Conservation (phyloP, 2,797 vertebrate genomes). For the Mormyrops boulengeri region DNA sequence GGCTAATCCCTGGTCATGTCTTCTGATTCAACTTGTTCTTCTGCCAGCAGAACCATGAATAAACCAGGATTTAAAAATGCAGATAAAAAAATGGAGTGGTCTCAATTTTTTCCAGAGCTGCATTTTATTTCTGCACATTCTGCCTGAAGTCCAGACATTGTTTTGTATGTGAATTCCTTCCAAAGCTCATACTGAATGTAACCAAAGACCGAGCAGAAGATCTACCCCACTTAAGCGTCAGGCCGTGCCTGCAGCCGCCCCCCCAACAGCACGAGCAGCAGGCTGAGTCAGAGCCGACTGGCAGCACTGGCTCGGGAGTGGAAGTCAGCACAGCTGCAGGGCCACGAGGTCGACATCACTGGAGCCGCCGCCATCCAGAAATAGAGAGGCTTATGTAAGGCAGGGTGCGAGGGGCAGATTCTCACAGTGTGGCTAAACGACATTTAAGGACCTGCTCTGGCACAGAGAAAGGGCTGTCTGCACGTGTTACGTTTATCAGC, state of each 20-base stretch:
- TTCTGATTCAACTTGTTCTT: not conserved
- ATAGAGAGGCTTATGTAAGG: not conserved
- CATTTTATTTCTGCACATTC: not conserved
- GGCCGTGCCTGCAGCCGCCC: not conserved
- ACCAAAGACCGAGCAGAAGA: not conserved
- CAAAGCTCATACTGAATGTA: not conserved
- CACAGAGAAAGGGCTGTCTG: not conserved
- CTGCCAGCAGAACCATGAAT: not conserved
- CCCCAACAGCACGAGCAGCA: not conserved
- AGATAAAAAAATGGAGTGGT: not conserved
- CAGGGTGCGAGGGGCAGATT: not conserved
- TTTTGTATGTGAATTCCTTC: not conserved
- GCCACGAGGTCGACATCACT: constrained; percentile 9
- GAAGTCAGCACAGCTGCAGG: constrained; percentile 5
- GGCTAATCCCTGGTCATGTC: not conserved
- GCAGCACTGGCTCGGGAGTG: not conserved
- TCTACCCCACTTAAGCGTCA: not conserved
- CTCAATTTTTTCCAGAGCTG: not conserved
- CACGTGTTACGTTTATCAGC: not conserved
- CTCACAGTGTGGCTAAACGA: not conserved
- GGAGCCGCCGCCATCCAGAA: not conserved
- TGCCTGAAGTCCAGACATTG: not conserved
- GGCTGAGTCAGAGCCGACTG: not conserved
- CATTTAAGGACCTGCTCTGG: not conserved
- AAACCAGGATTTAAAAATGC: not conserved